Percentiles rank a stretch among this genome's conserved stretches.
Conservation (phyloP, 2,888 invertebrate species). For the Molanna angustata region DNA sequence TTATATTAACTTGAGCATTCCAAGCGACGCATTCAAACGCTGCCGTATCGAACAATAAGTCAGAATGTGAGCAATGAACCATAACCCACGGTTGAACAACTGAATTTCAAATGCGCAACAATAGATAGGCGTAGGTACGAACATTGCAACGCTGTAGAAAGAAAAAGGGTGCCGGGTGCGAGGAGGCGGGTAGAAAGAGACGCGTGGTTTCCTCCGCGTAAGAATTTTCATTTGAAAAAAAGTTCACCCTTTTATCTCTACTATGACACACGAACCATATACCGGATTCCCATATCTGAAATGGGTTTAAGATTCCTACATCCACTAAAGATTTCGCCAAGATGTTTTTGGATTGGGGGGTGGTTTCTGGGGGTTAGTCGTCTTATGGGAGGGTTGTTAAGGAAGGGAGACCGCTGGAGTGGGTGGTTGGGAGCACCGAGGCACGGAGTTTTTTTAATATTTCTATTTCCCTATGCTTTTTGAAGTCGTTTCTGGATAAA, state of each 20-base stretch:
- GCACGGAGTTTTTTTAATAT: constrained; percentile 31
- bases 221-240: no score
- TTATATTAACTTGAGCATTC: constrained; percentile 21
- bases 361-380: neutral
- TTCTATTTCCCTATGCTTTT: constrained; percentile 32
- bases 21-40: constrained; percentile 23
- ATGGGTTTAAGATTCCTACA: constrained; percentile 14
- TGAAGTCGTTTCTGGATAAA: constrained; percentile 31
- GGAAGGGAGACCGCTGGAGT: neutral
- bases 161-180: no score
- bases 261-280: neutral
- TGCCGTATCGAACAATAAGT: constrained; percentile 24
- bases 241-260: no score
- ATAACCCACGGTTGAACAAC: constrained; percentile 25
- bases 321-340: constrained; percentile 19
- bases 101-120: constrained; percentile 25
- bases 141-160: no score
- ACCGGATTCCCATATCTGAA: no score
- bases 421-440: neutral
- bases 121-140: no score
- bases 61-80: constrained; percentile 28
- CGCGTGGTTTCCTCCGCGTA: no score
- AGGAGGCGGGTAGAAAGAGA: no score
- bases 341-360: constrained; percentile 16
- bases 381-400: neutral